Base-by-base conservation (phyloP, 2,797 vertebrate genomes). In the Catharus ustulatus region DNA sequence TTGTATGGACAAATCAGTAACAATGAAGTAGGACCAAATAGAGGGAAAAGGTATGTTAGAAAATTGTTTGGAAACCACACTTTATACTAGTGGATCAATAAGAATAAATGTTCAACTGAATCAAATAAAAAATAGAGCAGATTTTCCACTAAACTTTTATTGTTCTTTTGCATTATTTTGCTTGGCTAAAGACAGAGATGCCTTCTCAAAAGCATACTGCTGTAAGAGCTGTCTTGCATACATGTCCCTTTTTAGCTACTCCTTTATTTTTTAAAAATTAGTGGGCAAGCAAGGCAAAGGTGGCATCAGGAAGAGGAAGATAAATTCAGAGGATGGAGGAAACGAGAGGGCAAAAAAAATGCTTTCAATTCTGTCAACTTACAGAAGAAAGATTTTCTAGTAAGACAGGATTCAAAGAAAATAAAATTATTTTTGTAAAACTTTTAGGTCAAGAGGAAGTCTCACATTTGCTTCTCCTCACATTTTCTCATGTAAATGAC, bases 281-380 rank as follows among this genome's bases (percentile, higher is more conserved):
- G 11, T 72, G 16, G 57, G 48, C 15, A 58, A 14, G 11, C 19
- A 52, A 71, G 26, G 45, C 12, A 72, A 51, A 83, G 7, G 75
- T 8, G 1, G 2, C 18, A 34, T 43, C 57, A 69, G 38, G 45
- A 54, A 51, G 23, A 43, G 26, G 36, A 66, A 63, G 2, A 18
- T 24, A 45, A 80, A 43, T 19, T 3, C 72, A 57, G 5, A 42
- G 8, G 23, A 63, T 4, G 73, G 34, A 13, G 23, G 36, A 75
- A 66, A 46, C 1, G 6, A 55, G 4, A 5, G 1, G 4, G 1
- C 0, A 13, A 92, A 42, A 58, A 27, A 74, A 57, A 78, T 14
- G 3, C 1, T 91, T 84, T 84, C 29, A 62, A 12, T 52, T 21
- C 16, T 74, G 11, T 30, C 17, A 77, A 8, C 4, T 38, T 36